Conservation (phyloP, 2,888 invertebrate genomes). For the Clivina fossor region DNA sequence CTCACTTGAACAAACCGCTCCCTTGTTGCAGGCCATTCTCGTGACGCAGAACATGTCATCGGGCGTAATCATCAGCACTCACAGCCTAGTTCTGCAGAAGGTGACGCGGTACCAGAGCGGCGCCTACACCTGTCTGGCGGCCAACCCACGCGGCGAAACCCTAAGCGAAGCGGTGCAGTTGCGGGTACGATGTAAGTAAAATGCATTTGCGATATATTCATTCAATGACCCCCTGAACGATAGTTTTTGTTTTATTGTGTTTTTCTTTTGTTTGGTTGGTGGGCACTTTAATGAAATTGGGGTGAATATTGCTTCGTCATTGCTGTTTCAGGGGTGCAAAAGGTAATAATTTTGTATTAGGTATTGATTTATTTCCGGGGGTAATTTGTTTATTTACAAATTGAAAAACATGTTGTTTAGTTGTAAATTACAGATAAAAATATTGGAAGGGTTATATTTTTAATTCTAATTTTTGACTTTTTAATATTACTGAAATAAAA, state of each 20-base stretch:
- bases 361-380: too few species aligned
- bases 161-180: constrained; percentile 74
- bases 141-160: constrained; percentile 80
- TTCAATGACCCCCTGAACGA: too few species aligned
- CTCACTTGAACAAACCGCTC: background rate
- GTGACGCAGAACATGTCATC: constrained; percentile 81
- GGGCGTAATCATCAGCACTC: constrained; percentile 84
- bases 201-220: constrained; percentile 6
- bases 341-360: too few species aligned
- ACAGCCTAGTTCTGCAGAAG: constrained; percentile 83
- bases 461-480: too few species aligned
- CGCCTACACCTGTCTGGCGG: constrained; percentile 80
- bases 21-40: constrained; percentile 63
- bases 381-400: too few species aligned
- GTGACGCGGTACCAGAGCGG: constrained; percentile 82
- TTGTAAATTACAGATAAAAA: too few species aligned
- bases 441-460: too few species aligned
- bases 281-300: background rate
- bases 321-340: too few species aligned
- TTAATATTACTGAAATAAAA: too few species aligned
- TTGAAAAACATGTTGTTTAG: too few species aligned
- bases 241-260: background rate
- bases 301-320: background rate
- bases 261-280: background rate
- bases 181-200: constrained; percentile 79